A percentile compares a stretch with the other conserved stretches of the same genome.
Conservation (phyloP, 2,888 invertebrate species). For the Pheosia tremula region DNA sequence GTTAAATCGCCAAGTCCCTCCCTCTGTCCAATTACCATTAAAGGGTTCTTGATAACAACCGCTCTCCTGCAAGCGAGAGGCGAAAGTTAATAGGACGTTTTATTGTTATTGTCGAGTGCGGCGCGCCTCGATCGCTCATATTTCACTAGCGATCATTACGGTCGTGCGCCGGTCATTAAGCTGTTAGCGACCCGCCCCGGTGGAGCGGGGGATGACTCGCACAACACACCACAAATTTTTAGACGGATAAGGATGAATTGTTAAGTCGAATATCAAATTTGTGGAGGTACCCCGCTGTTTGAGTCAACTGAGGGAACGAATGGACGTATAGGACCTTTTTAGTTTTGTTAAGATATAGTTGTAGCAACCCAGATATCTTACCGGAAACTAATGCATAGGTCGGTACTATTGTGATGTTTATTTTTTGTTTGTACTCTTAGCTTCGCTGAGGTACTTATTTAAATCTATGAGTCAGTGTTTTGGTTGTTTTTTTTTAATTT, state of each 20-base stretch:
- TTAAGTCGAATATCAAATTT: not conserved
- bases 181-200: constrained; percentile 49
- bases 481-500: no score
- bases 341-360: no score
- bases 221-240: not conserved
- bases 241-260: constrained; percentile 1
- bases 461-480: no score
- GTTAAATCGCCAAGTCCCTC: no score
- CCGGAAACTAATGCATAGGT: no score
- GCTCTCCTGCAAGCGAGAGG: constrained; percentile 38
- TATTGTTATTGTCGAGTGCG: constrained; percentile 62
- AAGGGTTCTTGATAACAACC: constrained; percentile 21
- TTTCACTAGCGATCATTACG: constrained; percentile 46
- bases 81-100: constrained; percentile 73
- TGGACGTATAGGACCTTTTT: no score
- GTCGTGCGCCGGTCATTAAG: constrained; percentile 73
- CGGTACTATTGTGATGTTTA: no score
- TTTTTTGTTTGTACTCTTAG: no score
- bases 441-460: no score
- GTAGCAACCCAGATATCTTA: no score
- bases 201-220: constrained; percentile 11
- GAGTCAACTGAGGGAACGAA: no score
- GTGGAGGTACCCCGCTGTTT: not conserved
- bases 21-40: constrained; percentile 3
- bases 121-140: constrained; percentile 46